Conservation (phyloP, 2,113 vertebrate species). For the Ibidorhyncha struthersii region DNA sequence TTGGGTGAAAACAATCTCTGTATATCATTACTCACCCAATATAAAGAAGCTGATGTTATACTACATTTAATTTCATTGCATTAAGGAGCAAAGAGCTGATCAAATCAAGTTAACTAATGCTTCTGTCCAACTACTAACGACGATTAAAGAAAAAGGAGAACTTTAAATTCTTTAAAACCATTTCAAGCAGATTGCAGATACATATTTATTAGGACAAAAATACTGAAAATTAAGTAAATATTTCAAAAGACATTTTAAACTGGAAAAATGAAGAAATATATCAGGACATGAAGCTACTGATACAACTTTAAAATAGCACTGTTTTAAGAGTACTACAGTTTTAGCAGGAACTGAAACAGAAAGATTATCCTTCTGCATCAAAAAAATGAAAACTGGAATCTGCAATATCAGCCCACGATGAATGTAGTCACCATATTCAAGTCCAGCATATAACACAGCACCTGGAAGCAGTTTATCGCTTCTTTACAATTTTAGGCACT, state of each 20-base stretch:
- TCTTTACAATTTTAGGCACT: background rate
- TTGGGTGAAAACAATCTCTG: background rate
- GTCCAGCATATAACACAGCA: background rate
- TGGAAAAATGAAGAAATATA: background rate
- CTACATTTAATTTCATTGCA: background rate
- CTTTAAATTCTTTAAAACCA: background rate
- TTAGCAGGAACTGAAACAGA: background rate
- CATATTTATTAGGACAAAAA: background rate
- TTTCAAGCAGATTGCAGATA: background rate
- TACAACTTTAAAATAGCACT: background rate
- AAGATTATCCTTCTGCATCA: background rate
- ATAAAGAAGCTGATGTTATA: background rate
- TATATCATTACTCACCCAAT: background rate
- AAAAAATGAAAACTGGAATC: background rate
- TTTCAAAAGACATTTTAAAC: background rate
- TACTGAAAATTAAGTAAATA: background rate
- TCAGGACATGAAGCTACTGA: background rate
- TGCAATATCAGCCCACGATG: background rate
- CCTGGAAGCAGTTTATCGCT: background rate
- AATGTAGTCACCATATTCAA: background rate
- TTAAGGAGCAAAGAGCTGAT: background rate
- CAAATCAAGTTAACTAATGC: background rate
- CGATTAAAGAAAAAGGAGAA: background rate
- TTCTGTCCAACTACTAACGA: background rate
- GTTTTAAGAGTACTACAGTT: background rate